Conservation (phyloP, 2,888 invertebrate genomes). For the Melipona beecheii region DNA sequence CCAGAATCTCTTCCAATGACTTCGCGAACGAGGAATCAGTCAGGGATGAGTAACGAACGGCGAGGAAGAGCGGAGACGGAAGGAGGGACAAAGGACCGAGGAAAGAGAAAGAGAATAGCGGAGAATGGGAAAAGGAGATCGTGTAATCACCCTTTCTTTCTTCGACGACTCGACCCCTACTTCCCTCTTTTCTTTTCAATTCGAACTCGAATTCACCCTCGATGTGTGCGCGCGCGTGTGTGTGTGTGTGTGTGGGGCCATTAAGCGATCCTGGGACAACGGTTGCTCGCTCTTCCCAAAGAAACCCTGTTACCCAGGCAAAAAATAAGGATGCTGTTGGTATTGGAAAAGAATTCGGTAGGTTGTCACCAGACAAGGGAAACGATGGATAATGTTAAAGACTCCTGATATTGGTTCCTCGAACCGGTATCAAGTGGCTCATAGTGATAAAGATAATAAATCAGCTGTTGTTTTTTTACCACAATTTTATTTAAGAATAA, state of each 20-base stretch:
- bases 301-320: background rate
- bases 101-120: slow-evolving; percentile 24
- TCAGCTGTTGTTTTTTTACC: no score
- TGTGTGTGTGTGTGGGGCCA: slow-evolving; percentile 68
- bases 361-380: background rate
- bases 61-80: slow-evolving; percentile 29
- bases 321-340: background rate
- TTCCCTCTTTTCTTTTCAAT: slow-evolving; percentile 39
- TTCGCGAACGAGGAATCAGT: slow-evolving; percentile 65
- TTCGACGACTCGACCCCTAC: slow-evolving; percentile 45
- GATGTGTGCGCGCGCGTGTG: background rate
- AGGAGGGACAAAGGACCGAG: slow-evolving; percentile 18
- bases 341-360: background rate
- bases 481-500: no score
- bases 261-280: slow-evolving; percentile 66
- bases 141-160: slow-evolving; percentile 54
- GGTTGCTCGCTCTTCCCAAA: slow-evolving; percentile 24
- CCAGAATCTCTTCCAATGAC: slow-evolving; percentile 77
- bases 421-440: no score
- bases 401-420: no score
- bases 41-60: slow-evolving; percentile 36
- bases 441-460: no score
- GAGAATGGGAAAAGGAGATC: slow-evolving; percentile 46
- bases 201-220: slow-evolving; percentile 53
- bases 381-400: background rate